Base-by-base conservation (phyloP, 2,113 vertebrate genomes). In the Laterallus jamaicensis region DNA sequence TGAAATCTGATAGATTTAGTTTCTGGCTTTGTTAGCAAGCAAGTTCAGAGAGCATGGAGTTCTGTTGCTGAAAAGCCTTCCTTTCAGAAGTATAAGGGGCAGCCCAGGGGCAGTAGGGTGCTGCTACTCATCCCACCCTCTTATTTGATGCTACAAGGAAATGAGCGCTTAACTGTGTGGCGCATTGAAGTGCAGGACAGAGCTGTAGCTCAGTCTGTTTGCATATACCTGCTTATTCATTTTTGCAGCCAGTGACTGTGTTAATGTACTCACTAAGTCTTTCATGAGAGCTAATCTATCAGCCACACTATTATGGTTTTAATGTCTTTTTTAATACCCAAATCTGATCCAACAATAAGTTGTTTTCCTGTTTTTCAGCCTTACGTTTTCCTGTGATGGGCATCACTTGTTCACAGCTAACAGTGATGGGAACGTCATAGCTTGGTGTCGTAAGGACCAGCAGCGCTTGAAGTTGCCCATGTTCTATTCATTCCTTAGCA, bases 401-500 rank as follows among this genome's bases (percentile, higher is more conserved):
- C 99, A 99, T 96, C 99, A 99, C 95, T 97, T 99, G 82, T 99
- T 99, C 98, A 99, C 99, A 1, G 99, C 99, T 3, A 99, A 99
- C 96, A 99, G 98, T 22, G 99, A 99, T 21, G 99, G 99, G 47
- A 99, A 98, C 0, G 99, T 99, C 83, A 99, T 99, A 44, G 99
- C 99, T 37, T 99, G 99, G 99, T 99, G 99, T 91, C 98, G 99
- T 60, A 98, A 99, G 78, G 99, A 99, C 98, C 99, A 99, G 97
- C 99, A 99, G 97, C 98, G 99, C 76, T 91, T 99, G 97, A 99
- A 99, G 97, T 97, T 99, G 70, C 99, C 99, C 82, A 99, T 99
- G 99, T 99, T 99, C 98, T 99, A 99, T 90, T 99, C 99, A 58
- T 99, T 99, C 98, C 98, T 99, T 55, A 99, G 99, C 98, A 99